Base-by-base conservation (phyloP, 2,888 invertebrate species). In the Petrolisthes manimaculis region DNA sequence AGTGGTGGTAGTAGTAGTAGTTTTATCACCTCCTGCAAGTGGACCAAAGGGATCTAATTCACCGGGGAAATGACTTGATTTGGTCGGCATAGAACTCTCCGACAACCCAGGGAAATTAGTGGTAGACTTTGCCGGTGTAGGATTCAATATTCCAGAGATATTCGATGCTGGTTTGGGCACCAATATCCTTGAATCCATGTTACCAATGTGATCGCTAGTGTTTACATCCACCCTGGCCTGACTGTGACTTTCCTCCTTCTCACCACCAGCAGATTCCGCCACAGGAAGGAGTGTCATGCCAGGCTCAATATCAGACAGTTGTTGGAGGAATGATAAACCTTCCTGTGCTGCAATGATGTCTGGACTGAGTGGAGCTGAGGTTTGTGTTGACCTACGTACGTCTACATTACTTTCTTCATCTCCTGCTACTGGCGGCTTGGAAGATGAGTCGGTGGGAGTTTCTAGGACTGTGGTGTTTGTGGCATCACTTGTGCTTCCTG, bases 311-410 rank as follows among this genome's bases (percentile, higher is more conserved):
- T 83, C 89, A 74, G 85, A 82, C 85, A 88, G 37, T 51, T 88
- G 86, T 75, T 90, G 90, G 5, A 90, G 86, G 81, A 90, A 90
- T 5, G 83, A 88, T 9, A 90, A 74, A 67, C 81, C 75, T 75
- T 90, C 82, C 77, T 90, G 90, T 18, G 90, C 90, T 18, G 90
- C 90, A 21, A 88, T 56, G 37, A 90, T 90, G 74, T 90, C 90
- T 51, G 90, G 90, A 67, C 90, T 90, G 24, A 88, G 86, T 54
- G 88, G 88, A n/a, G 18, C 71, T 5, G n/a, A 71, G 71, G n/a
- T n/a, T n/a, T 18, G 8, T 5, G 9, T 71, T 12, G 71, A 14
- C n/a, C n/a, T 71, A n/a, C 71, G 9, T 71, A 8, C 5, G 21
- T 77, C 77, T 77, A 37, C 37, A 37, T 12, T 37, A 5, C 4